Evolutionary conservation across 2,888 invertebrate species (phyloP).

Genomic region (Deroplatys truncata): DNA sequence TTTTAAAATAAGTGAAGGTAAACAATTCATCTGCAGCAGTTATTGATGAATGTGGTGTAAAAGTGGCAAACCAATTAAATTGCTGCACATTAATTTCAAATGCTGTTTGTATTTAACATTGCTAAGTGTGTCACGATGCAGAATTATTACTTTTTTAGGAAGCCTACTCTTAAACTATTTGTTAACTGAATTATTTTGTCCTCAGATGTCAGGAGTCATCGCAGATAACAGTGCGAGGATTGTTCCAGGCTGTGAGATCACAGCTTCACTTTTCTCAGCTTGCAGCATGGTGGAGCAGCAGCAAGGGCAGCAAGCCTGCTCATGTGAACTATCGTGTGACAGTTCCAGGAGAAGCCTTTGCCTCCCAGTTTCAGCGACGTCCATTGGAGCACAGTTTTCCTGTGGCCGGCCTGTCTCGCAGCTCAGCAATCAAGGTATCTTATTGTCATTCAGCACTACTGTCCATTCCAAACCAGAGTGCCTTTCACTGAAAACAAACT

Average conservation of each 20-base stretch:
- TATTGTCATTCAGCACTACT: too few species aligned
- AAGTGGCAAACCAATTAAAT: too few species aligned
- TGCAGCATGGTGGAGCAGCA: constrained; percentile 76
- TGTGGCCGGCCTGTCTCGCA: constrained; percentile 61
- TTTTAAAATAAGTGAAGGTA: too few species aligned
- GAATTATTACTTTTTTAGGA: too few species aligned
- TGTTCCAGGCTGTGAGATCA: constrained; percentile 89
- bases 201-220: not conserved
- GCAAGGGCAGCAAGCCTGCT: constrained; percentile 43
- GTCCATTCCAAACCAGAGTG: too few species aligned
- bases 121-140: too few species aligned
- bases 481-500: too few species aligned
- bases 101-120: too few species aligned
- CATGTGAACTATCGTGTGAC: constrained; percentile 63
- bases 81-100: too few species aligned
- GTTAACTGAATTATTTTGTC: not conserved
- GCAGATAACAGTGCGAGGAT: constrained; percentile 57
- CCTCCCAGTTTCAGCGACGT: constrained; percentile 47
- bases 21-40: too few species aligned
- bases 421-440: constrained; percentile 55
- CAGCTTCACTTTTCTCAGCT: constrained; percentile 96
- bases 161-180: not conserved
- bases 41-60: too few species aligned
- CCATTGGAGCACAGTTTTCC: constrained; percentile 71
- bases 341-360: constrained; percentile 62